Percentiles rank a stretch among this genome's conserved stretches.
Conservation (phyloP, 2,113 vertebrate species). For the Scytalopus superciliaris region DNA sequence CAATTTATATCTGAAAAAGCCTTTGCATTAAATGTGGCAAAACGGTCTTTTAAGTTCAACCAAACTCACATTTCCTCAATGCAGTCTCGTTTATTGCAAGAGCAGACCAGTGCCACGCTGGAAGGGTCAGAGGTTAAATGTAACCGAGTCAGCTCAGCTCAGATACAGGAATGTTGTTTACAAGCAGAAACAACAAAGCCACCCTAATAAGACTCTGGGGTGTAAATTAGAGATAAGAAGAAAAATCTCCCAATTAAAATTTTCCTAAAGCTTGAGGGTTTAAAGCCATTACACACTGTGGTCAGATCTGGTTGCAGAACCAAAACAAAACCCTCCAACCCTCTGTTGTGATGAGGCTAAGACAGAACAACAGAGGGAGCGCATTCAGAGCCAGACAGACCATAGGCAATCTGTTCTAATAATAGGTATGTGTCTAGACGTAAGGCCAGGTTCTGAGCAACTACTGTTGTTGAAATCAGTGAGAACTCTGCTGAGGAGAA, state of each 20-base stretch:
- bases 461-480: not conserved
- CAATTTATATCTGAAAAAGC: not conserved
- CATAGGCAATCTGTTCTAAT: slow-evolving; percentile 1
- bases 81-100: not conserved
- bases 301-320: slow-evolving; percentile 1
- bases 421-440: slow-evolving; percentile 25
- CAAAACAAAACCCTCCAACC: not conserved
- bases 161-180: slow-evolving; percentile 39
- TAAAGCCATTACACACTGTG: slow-evolving; percentile 30
- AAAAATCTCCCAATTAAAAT: slow-evolving; percentile 71
- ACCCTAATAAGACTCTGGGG: slow-evolving; percentile 65
- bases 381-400: not conserved
- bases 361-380: not conserved
- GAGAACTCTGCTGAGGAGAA: not conserved
- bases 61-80: not conserved
- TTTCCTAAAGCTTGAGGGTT: slow-evolving; percentile 52
- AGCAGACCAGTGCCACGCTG: not conserved
- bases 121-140: slow-evolving; percentile 45
- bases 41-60: not conserved
- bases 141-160: slow-evolving; percentile 18
- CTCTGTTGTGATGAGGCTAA: not conserved
- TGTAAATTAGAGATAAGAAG: slow-evolving; percentile 61
- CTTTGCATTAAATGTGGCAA: not conserved
- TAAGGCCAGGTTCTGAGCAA: not conserved
- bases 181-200: slow-evolving; percentile 58